A percentile compares a stretch with the other conserved stretches of the same genome.
phyloP scores from a whole-genome alignment of 2,797 vertebrate genomes.

The Echeneis naucrates region DNA sequence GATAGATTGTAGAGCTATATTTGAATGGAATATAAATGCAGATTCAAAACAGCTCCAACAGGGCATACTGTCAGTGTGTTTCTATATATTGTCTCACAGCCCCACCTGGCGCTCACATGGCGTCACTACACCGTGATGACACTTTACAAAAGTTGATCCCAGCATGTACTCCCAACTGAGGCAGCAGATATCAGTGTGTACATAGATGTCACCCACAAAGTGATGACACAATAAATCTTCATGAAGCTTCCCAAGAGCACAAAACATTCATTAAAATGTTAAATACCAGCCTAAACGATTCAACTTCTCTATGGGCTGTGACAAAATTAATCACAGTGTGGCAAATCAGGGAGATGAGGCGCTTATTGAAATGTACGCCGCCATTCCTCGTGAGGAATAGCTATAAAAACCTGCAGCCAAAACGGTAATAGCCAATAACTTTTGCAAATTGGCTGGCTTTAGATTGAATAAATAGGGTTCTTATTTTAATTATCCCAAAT shows the following conservation, averaged over 20 bases:
- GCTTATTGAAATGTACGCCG: constrained; percentile 59
- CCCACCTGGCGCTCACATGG: constrained; percentile 55
- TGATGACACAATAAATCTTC: constrained; percentile 56
- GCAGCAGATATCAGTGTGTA: constrained; percentile 28
- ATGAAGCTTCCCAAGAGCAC: constrained; percentile 42
- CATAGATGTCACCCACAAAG: constrained; percentile 38
- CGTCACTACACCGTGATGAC: constrained; percentile 20
- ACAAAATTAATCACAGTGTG: constrained; percentile 71
- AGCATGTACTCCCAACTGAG: constrained; percentile 13
- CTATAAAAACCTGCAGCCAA: constrained; percentile 59
- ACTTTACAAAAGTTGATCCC: neutral
- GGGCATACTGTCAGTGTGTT: rapidly evolving
- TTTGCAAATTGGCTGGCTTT: constrained; percentile 71
- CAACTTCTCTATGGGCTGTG: constrained; percentile 63
- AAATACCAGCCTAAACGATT: constrained; percentile 65
- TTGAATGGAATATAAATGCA: neutral
- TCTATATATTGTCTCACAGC: constrained; percentile 30
- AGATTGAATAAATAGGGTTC: constrained; percentile 69
- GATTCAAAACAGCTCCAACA: neutral
- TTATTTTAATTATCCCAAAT: constrained; percentile 73
- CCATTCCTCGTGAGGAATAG: constrained; percentile 59
- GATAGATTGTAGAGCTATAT: neutral
- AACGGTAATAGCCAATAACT: constrained; percentile 73
- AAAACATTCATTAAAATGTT: constrained; percentile 69
- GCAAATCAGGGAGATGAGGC: constrained; percentile 62